These are phyloP conservation scores for Enteromius afrohamiltoni DNA, from an alignment of 2,797 vertebrate genomes.

Conservation along the genomic window DNA sequence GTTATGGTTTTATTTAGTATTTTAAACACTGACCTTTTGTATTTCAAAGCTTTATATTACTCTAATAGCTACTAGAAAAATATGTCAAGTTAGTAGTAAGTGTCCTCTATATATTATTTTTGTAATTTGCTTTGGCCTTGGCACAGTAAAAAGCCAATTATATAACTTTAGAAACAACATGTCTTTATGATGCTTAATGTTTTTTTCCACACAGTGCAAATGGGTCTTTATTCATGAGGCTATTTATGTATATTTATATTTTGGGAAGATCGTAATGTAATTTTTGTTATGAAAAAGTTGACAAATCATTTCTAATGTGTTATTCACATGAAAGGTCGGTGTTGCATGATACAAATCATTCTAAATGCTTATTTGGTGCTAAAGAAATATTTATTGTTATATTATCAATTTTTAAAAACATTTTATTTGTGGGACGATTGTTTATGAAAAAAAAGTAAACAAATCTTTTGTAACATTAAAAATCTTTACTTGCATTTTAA, in stretches of 20 bases:
- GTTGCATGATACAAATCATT: background rate
- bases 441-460: background rate
- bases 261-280: background rate
- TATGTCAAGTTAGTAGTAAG: background rate
- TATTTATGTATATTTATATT: constrained; percentile 1
- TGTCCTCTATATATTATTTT: background rate
- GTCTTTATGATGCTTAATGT: background rate
- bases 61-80: background rate
- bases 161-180: background rate
- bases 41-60: background rate
- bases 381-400: background rate
- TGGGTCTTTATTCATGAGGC: background rate
- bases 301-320: background rate
- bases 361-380: background rate
- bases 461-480: background rate
- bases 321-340: background rate
- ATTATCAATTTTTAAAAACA: background rate
- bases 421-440: background rate
- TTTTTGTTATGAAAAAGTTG: constrained; percentile 1
- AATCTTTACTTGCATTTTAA: background rate
- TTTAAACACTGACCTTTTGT: background rate
- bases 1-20: background rate
- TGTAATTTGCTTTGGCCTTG: background rate
- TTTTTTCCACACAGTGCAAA: background rate
- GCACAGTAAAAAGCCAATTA: background rate